These are phyloP conservation scores for Eucera pruinosa DNA, from an alignment of 2,888 invertebrate genomes.

Conservation along the genomic window DNA sequence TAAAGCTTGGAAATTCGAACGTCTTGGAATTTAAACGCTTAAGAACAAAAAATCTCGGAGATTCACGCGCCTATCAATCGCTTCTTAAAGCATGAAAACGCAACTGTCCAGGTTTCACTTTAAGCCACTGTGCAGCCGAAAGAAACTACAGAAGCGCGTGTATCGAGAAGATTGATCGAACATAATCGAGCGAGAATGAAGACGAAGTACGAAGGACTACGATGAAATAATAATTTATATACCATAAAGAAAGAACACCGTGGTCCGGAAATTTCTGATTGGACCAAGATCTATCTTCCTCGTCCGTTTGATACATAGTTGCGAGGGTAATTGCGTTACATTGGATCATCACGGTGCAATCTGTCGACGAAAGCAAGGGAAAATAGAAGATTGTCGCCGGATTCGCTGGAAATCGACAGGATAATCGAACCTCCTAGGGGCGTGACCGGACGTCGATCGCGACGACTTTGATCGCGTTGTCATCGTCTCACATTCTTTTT, in stretches of 20 bases:
- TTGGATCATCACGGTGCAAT: slow-evolving; percentile 7
- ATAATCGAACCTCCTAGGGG: slow-evolving; percentile 17
- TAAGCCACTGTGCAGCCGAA: too few relatives aligned
- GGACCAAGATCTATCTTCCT: slow-evolving; percentile 9
- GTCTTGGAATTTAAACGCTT: too few relatives aligned
- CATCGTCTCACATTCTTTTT: too few relatives aligned
- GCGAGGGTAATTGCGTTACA: slow-evolving; percentile 20
- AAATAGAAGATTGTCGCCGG: slow-evolving; percentile 12
- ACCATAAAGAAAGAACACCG: background rate
- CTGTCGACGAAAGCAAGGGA: background rate
- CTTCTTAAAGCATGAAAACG: too few relatives aligned
- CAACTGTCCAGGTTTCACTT: too few relatives aligned
- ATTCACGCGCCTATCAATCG: too few relatives aligned
- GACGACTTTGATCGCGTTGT: slow-evolving; percentile 22
- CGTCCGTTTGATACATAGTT: slow-evolving; percentile 3
- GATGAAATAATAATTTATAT: background rate
- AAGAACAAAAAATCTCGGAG: too few relatives aligned
- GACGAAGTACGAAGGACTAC: background rate
- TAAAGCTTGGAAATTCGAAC: too few relatives aligned
- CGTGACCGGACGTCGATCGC: slow-evolving; percentile 49
- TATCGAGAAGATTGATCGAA: too few relatives aligned
- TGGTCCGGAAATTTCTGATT: background rate
- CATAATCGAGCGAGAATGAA: too few relatives aligned
- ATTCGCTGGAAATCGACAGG: slow-evolving; percentile 21
- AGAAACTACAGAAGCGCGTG: background rate